phyloP scores from a whole-genome alignment of 2,113 vertebrate genomes.

The Bubo scandiacus region DNA sequence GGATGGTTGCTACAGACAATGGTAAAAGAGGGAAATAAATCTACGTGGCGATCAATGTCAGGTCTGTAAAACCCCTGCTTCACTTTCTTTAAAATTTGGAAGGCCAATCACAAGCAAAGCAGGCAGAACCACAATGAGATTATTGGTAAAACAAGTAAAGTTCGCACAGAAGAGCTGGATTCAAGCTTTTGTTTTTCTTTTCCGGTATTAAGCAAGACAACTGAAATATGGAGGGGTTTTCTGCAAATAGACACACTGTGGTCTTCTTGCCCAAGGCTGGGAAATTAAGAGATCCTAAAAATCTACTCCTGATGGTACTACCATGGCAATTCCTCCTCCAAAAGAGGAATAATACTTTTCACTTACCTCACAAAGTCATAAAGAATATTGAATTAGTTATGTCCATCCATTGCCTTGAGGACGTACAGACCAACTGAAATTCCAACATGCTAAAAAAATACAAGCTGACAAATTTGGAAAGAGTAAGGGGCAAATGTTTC shows the following conservation, averaged over 20 bases:
- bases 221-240: background rate
- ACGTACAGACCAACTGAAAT: background rate
- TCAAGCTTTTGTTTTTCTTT: background rate
- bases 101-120: background rate
- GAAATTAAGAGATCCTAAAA: background rate
- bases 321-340: background rate
- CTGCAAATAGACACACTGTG: background rate
- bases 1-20: background rate
- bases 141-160: background rate
- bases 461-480: background rate
- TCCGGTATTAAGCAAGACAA: background rate
- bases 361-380: background rate
- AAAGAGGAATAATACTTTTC: background rate
- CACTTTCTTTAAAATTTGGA: background rate
- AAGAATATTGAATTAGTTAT: background rate
- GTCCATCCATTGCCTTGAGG: background rate
- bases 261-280: background rate
- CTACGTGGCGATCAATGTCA: rapidly evolving
- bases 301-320: background rate
- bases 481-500: background rate
- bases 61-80: background rate
- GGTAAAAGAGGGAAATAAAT: background rate
- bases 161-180: background rate
- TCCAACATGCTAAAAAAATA: background rate
- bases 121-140: background rate